Conservation (phyloP, 2,888 invertebrate genomes). For the Tiphia femorata region DNA sequence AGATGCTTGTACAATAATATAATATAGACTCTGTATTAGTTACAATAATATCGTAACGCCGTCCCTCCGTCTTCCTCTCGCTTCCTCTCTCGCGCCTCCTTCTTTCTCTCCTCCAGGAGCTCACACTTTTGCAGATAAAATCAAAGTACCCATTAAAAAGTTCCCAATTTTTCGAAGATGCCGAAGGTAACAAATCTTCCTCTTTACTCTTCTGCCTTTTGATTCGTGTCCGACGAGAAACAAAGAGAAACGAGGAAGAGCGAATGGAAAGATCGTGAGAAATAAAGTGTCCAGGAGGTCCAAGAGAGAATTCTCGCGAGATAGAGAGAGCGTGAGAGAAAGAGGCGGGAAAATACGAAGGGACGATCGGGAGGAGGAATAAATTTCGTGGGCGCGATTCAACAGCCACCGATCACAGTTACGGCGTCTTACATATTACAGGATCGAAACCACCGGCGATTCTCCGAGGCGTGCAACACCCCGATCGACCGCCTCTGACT, state of each 20-base stretch:
- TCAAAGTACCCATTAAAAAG: no score
- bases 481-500: conserved; percentile 4
- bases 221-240: background rate
- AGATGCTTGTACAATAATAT: conserved; percentile 63
- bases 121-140: background rate
- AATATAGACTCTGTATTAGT: conserved; percentile 67
- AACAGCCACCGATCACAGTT: conserved; percentile 28
- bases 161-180: background rate
- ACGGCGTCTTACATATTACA: conserved; percentile 31
- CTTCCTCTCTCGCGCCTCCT: conserved; percentile 9
- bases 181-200: no score
- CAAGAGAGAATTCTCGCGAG: no score
- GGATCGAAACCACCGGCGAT: background rate
- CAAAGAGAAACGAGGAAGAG: conserved; percentile 15
- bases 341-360: conserved; percentile 4
- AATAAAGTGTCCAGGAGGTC: no score
- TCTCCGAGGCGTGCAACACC: background rate
- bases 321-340: conserved; percentile 31
- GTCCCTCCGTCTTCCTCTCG: conserved; percentile 27
- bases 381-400: conserved; percentile 13
- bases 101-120: background rate
- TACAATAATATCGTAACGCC: conserved; percentile 61
- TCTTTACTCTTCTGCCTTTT: no score
- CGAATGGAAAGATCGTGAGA: no score
- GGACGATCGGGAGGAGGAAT: conserved; percentile 4